Evolutionary conservation across 2,888 invertebrate species (phyloP), one percentile per base, ranked within the genome.

Genomic region (Cryptocheilus praepositus): DNA sequence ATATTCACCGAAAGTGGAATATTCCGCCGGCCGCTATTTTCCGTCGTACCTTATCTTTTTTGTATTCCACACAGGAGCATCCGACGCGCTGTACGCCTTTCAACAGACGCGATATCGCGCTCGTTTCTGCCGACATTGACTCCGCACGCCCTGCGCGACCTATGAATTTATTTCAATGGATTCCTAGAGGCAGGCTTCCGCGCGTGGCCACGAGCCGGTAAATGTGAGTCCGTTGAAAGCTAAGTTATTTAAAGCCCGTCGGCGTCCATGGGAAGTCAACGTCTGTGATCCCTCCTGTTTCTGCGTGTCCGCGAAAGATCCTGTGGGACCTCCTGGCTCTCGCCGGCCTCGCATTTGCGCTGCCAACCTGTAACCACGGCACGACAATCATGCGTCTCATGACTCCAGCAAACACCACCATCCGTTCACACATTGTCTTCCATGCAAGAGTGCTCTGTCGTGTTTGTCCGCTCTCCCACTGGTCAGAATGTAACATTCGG

Each of bases 391-490:
- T 44, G 16, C 45, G 59, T 19, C 61, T 59, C 65, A 54, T 62
- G 59, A 64, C 66, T 60, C 59, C 62, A 61, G 45, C 73, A 64
- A 67, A 53, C 56, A 25, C 15, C 19, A 15, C 15, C 67, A 45
- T 28, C 59, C 43, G n/a, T n/a, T n/a, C n/a, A n/a, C 28, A 61
- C 44, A 69, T 78, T 74, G 64, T 79, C 71, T 73, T 52, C 76
- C 44, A 49, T 60, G 19, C 51, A 44, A 46, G 56, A 60, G 59
- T 70, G 49, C 71, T 11, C 36, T 36, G 1, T 36, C 36, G 64
- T 61, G 62, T 72, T 72, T 70, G 72, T 73, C 69, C 76, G 76
- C 79, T 77, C 76, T 70, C 64, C 63, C 56, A 49, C 51, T 61
- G 55, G 21, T 43, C 54, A 51, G 73, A 77, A 78, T 79, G n/a